Conservation (phyloP, 2,113 vertebrate species). For the Kryptolebias marmoratus region DNA sequence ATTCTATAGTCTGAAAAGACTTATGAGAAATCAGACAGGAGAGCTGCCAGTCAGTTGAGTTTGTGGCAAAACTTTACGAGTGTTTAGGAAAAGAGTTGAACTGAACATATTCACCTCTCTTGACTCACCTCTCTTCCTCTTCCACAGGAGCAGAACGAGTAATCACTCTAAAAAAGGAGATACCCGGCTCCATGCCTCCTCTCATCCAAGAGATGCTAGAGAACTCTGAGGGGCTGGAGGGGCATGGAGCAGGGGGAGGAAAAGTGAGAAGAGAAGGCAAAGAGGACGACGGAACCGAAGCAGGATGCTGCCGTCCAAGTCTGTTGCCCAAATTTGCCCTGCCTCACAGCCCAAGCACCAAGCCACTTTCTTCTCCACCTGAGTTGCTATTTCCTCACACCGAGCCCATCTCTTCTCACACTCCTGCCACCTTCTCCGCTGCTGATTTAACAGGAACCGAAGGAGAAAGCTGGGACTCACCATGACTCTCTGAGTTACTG, state of each 20-base stretch:
- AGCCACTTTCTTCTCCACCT: constrained; percentile 54
- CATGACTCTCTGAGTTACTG: not conserved
- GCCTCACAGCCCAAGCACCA: constrained; percentile 85
- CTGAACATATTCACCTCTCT: not conserved
- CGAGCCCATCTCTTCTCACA: constrained; percentile 75
- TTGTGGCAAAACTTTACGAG: too few species aligned
- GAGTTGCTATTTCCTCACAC: too few species aligned
- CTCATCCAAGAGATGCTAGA: constrained; percentile 84
- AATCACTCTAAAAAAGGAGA: constrained; percentile 82
- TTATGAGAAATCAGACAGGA: too few species aligned
- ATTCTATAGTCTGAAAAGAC: too few species aligned
- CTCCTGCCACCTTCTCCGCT: constrained; percentile 35
- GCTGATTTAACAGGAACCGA: not conserved
- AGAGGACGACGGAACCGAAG: constrained; percentile 31
- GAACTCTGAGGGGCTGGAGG: constrained; percentile 80
- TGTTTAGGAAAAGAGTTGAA: not conserved
- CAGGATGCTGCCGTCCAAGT: constrained; percentile 80
- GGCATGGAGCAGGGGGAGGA: constrained; percentile 51
- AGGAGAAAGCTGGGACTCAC: not conserved
- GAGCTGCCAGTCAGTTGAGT: too few species aligned
- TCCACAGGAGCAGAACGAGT: constrained; percentile 78
- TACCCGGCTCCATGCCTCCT: constrained; percentile 80
- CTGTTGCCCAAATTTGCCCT: constrained; percentile 75
- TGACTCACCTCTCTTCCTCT: constrained; percentile 1
- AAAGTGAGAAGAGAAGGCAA: constrained; percentile 32